phyloP scores from a whole-genome alignment of 2,797 vertebrate genomes.

The Myioborus miniatus region DNA sequence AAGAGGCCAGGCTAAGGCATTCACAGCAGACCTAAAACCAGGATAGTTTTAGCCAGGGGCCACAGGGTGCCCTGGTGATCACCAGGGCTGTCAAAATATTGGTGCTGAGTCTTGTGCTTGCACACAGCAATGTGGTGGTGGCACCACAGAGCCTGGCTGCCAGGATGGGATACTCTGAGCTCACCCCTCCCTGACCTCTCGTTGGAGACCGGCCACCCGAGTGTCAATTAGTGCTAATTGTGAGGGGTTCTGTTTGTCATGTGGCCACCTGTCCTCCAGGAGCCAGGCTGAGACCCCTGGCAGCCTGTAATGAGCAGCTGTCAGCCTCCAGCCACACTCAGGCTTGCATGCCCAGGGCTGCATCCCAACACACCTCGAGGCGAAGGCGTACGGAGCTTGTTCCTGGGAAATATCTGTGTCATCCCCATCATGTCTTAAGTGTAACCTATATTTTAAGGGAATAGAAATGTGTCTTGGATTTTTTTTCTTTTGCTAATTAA shows the following conservation, averaged over 20 bases:
- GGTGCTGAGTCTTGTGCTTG: background rate
- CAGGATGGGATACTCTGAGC: background rate
- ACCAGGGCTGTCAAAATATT: background rate
- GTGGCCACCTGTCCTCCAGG: slow-evolving; percentile 51
- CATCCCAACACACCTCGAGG: background rate
- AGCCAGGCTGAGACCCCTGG: background rate
- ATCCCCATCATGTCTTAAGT: background rate
- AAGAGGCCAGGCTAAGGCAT: background rate
- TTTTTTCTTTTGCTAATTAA: slow-evolving; percentile 18
- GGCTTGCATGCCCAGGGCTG: background rate
- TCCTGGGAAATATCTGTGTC: background rate
- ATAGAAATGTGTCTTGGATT: background rate
- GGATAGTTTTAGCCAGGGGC: background rate
- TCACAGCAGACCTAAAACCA: background rate
- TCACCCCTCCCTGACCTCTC: background rate
- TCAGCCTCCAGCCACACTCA: background rate
- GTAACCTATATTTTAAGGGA: slow-evolving; percentile 45
- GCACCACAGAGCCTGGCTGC: background rate
- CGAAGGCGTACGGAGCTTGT: accelerated
- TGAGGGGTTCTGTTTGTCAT: background rate
- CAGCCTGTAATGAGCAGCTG: slow-evolving; percentile 61
- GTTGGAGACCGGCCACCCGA: background rate
- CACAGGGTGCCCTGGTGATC: background rate
- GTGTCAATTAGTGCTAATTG: slow-evolving; percentile 69
- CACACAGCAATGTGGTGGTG: accelerated